These are phyloP conservation scores for Pempheris klunzingeri DNA, from an alignment of 2,797 vertebrate species.

Conservation along the genomic window DNA sequence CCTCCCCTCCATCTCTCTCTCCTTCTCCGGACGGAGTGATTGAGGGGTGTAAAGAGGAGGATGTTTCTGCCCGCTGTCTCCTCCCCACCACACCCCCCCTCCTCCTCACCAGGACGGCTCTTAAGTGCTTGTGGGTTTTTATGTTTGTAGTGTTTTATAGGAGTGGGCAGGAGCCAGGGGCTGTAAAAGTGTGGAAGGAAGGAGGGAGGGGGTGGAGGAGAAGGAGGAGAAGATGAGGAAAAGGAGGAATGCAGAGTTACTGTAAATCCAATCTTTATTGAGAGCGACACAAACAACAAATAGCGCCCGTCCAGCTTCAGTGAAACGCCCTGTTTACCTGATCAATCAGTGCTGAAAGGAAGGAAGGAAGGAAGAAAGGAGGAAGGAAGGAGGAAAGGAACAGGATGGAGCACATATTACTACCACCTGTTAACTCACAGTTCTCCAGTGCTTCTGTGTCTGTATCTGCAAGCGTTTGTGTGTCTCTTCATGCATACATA, in stretches of 20 bases:
- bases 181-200: constrained; percentile 84
- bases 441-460: not conserved
- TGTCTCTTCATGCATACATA: constrained; percentile 3
- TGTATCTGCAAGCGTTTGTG: constrained; percentile 11
- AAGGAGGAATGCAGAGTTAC: constrained; percentile 81
- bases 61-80: constrained; percentile 81
- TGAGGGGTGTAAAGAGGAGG: constrained; percentile 88
- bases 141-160: constrained; percentile 90
- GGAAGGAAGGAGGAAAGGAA: not conserved
- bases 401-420: not conserved
- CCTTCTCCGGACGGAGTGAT: constrained; percentile 82
- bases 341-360: constrained; percentile 61
- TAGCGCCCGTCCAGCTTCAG: constrained; percentile 54
- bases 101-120: constrained; percentile 81
- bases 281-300: constrained; percentile 81
- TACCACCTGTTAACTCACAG: constrained; percentile 42
- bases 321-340: constrained; percentile 62
- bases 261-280: constrained; percentile 89
- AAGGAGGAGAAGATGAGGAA: constrained; percentile 51
- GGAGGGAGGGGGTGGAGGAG: constrained; percentile 15
- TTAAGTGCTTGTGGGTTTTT: constrained; percentile 92
- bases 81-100: constrained; percentile 47
- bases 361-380: constrained; percentile 18
- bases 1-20: constrained; percentile 83
- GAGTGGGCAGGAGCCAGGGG: constrained; percentile 85